Evolutionary conservation across 2,888 invertebrate species (phyloP).

Genomic region (Ormyrus nitidulus): DNA sequence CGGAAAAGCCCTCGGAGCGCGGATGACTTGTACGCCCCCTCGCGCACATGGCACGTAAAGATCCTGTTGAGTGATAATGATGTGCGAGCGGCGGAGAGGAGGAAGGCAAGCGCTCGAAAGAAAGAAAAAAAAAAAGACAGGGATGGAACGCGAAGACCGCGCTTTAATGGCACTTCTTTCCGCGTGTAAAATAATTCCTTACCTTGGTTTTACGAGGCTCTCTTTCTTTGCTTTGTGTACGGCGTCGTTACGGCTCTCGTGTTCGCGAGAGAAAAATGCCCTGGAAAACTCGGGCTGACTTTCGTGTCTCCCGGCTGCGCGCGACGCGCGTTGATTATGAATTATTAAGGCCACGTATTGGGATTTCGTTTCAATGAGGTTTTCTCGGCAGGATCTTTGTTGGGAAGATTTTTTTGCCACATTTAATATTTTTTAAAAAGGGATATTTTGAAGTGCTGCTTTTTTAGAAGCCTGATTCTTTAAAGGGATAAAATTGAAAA

Average conservation of each 20-base stretch:
- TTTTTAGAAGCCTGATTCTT: too few relatives aligned
- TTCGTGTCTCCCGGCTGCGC: too few relatives aligned
- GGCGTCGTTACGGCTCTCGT: not conserved
- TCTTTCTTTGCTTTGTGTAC: conserved; percentile 25
- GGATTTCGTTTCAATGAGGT: too few relatives aligned
- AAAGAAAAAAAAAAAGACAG: conserved; percentile 3
- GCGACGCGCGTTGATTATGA: too few relatives aligned
- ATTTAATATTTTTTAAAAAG: too few relatives aligned
- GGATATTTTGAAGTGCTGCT: too few relatives aligned
- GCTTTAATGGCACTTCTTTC: conserved; percentile 52
- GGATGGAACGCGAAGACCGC: not conserved
- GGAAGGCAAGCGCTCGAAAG: conserved; percentile 38
- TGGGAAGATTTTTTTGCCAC: too few relatives aligned
- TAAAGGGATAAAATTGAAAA: too few relatives aligned
- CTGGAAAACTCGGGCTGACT: too few relatives aligned
- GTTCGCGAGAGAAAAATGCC: too few relatives aligned
- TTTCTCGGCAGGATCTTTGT: too few relatives aligned
- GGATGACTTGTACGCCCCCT: conserved; percentile 22
- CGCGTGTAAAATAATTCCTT: conserved; percentile 48
- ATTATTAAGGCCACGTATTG: too few relatives aligned
- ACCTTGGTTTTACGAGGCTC: conserved; percentile 14
- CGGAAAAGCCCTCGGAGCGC: conserved; percentile 5
- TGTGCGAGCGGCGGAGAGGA: conserved; percentile 29
- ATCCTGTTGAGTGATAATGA: conserved; percentile 54
- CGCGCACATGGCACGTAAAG: conserved; percentile 29